Percentiles rank a stretch among this genome's conserved stretches.
These are phyloP conservation scores for Enteromius anoplus DNA, from an alignment of 2,797 vertebrate genomes.

Conservation along the genomic window DNA sequence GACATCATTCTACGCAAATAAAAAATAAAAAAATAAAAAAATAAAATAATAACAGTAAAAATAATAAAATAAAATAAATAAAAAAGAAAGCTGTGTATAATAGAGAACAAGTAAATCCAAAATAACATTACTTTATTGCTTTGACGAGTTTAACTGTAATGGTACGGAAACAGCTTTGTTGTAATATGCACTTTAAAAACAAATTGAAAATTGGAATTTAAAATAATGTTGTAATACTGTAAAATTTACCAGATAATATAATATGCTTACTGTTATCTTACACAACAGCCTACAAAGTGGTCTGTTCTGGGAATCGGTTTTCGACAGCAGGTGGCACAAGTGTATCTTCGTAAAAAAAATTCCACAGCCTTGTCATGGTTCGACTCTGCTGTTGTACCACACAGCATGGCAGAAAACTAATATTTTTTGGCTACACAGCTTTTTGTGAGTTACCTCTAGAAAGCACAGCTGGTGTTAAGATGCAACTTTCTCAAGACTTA, in stretches of 20 bases:
- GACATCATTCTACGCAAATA: background rate
- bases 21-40: too few relatives aligned
- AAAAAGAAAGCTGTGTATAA: too few relatives aligned
- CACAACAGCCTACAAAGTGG: background rate
- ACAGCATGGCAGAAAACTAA: background rate
- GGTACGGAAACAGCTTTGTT: background rate
- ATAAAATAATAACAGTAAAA: too few relatives aligned
- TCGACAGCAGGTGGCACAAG: conserved; percentile 40
- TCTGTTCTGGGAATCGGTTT: background rate
- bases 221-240: background rate
- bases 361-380: background rate
- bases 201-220: background rate
- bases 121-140: background rate
- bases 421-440: background rate
- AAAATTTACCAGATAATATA: background rate
- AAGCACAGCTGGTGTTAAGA: background rate
- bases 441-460: background rate
- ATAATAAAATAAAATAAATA: too few relatives aligned
- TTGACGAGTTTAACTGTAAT: background rate
- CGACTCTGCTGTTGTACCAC: background rate
- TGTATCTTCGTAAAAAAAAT: background rate
- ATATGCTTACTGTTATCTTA: background rate
- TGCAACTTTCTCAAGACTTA: background rate
- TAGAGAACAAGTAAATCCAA: background rate
- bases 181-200: background rate